These are phyloP conservation scores for Noctua fimbriata DNA, from an alignment of 2,888 invertebrate genomes.

Conservation along the genomic window DNA sequence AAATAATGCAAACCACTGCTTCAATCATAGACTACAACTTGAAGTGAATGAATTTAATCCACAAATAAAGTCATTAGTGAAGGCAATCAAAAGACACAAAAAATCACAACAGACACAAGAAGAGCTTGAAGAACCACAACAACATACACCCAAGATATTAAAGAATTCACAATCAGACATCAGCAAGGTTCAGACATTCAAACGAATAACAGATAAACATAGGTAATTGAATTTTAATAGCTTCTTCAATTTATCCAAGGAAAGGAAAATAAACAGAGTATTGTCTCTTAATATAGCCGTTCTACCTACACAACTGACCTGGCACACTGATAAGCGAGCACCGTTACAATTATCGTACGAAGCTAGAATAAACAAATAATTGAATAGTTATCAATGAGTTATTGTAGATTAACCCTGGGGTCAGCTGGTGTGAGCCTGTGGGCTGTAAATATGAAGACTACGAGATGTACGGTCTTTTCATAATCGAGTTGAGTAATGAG, in stretches of 20 bases:
- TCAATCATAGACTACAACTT: not conserved
- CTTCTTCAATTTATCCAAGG: slow-evolving; percentile 9
- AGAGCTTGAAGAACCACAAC: not conserved
- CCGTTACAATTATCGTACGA: slow-evolving; percentile 33
- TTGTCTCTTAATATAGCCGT: slow-evolving; percentile 19
- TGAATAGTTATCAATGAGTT: slow-evolving; percentile 60
- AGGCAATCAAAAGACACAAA: not conserved
- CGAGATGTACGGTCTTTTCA: slow-evolving; percentile 23
- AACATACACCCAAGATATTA: not conserved
- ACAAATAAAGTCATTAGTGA: not conserved
- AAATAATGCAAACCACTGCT: not conserved
- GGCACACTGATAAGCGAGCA: slow-evolving; percentile 29
- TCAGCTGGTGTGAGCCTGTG: slow-evolving; percentile 32
- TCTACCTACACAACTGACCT: slow-evolving; percentile 30
- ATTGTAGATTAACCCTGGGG: slow-evolving; percentile 59
- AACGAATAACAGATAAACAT: slow-evolving; percentile 10
- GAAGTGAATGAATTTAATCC: not conserved
- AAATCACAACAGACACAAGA: not conserved
- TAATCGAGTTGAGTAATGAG: slow-evolving; percentile 19
- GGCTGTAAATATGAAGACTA: slow-evolving; percentile 50
- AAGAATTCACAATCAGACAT: not conserved
- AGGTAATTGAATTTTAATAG: slow-evolving; percentile 44
- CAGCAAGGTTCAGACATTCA: not conserved
- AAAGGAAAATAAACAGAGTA: slow-evolving; percentile 29
- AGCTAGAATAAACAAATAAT: slow-evolving; percentile 57